phyloP scores from a whole-genome alignment of 2,113 vertebrate species.

The Numida meleagris region DNA sequence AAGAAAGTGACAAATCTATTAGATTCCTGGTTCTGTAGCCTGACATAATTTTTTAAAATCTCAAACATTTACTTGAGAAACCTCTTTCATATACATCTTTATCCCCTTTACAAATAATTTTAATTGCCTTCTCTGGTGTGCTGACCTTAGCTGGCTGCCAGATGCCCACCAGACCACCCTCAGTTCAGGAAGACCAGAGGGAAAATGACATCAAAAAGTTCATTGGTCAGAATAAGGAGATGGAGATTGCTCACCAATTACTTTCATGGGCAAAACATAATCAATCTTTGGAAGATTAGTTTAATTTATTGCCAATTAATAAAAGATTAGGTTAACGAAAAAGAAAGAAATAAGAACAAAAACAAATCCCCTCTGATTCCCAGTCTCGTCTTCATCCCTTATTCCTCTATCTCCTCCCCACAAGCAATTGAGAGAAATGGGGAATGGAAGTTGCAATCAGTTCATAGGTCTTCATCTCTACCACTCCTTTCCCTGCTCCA shows the following conservation, averaged over 20 bases:
- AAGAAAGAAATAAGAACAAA: background rate
- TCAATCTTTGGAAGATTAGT: background rate
- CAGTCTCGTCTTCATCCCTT: background rate
- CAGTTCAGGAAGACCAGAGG: background rate
- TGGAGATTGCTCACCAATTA: background rate
- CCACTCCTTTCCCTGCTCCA: background rate
- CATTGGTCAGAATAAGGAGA: background rate
- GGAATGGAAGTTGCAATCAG: background rate
- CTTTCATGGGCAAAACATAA: background rate
- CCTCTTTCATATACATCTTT: background rate
- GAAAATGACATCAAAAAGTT: background rate
- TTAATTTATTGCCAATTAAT: background rate
- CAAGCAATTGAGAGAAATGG: background rate
- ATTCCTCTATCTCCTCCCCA: background rate
- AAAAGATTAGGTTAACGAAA: background rate
- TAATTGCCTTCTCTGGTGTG: background rate
- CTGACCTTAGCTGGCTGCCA: background rate
- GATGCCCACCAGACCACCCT: background rate
- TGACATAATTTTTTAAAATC: background rate
- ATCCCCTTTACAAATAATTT: background rate
- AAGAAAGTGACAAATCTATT: background rate
- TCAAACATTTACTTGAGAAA: background rate
- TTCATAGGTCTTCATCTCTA: background rate
- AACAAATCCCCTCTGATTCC: background rate
- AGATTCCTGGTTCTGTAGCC: background rate